These are phyloP conservation scores for Yponomeuta plumbellus DNA, from an alignment of 2,888 invertebrate genomes.

Conservation along the genomic window DNA sequence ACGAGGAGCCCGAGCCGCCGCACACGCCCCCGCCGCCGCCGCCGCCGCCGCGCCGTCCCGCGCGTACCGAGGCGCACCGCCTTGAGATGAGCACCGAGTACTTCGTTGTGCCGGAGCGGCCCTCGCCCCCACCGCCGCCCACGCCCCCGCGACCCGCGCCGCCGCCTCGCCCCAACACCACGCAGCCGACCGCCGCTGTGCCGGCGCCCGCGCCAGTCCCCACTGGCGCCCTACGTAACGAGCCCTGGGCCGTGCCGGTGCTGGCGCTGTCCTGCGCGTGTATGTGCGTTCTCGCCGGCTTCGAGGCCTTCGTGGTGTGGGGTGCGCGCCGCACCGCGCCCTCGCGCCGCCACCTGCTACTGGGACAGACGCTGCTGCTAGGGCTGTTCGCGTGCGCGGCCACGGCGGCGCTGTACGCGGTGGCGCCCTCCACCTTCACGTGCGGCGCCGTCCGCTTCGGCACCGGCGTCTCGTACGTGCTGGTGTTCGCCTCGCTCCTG, in stretches of 20 bases:
- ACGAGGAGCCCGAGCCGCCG: constrained; percentile 49
- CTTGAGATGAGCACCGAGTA: constrained; percentile 91
- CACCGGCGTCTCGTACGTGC: constrained; percentile 87
- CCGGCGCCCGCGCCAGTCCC: constrained; percentile 37
- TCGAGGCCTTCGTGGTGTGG: constrained; percentile 93
- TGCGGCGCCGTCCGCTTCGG: constrained; percentile 90
- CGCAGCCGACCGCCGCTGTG: constrained; percentile 28
- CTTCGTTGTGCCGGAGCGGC: constrained; percentile 83
- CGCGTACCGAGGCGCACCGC: constrained; percentile 46
- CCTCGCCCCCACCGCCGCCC: constrained; percentile 40
- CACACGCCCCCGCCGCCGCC: constrained; percentile 55
- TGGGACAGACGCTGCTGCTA: constrained; percentile 90
- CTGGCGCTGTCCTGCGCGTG: constrained; percentile 89
- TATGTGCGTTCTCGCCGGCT: constrained; percentile 89
- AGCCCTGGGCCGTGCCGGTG: constrained; percentile 94
- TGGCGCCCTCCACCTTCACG: constrained; percentile 85
- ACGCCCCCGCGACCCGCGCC: constrained; percentile 35
- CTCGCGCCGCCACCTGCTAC: constrained; percentile 88
- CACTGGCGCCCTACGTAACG: constrained; percentile 77
- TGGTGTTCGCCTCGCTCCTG: constrained; percentile 92
- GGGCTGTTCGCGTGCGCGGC: constrained; percentile 90
- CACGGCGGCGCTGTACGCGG: constrained; percentile 85
- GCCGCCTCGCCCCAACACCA: constrained; percentile 47
- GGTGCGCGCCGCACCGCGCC: constrained; percentile 87
- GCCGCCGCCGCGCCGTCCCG: constrained; percentile 56